Percentiles rank a stretch among this genome's conserved stretches.
phyloP scores from a whole-genome alignment of 2,888 invertebrate genomes.

The Phaonia tiefii region DNA sequence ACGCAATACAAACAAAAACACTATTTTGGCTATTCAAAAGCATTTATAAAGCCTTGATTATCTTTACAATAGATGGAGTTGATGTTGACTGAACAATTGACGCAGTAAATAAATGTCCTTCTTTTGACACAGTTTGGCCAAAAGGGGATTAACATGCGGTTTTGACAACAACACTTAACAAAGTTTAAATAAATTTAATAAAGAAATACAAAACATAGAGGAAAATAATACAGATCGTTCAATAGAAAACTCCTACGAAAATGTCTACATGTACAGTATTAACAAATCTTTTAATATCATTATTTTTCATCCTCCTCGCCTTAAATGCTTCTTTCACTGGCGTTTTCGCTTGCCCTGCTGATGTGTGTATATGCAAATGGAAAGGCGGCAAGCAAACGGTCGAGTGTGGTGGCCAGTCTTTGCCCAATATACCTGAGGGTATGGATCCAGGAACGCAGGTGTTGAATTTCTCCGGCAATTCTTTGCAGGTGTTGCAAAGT shows the following conservation, averaged over 20 bases:
- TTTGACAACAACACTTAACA: constrained; percentile 18
- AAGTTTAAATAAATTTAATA: background rate
- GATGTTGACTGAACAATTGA: constrained; percentile 26
- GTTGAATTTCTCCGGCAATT: constrained; percentile 91
- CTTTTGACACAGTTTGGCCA: background rate
- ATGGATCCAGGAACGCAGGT: constrained; percentile 93
- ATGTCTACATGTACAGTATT: constrained; percentile 47
- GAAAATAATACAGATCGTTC: background rate
- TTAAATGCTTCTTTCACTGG: background rate
- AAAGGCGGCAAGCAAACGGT: constrained; percentile 95
- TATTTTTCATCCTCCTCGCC: constrained; percentile 28
- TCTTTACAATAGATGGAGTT: constrained; percentile 45
- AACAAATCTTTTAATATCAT: constrained; percentile 39
- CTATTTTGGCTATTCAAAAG: background rate
- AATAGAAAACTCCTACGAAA: constrained; percentile 23
- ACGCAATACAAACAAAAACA: no score
- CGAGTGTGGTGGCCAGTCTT: constrained; percentile 90
- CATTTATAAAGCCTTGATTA: constrained; percentile 33
- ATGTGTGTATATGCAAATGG: constrained; percentile 93
- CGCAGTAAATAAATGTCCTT: background rate
- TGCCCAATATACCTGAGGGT: constrained; percentile 88
- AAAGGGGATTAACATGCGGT: background rate
- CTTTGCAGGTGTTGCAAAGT: constrained; percentile 88
- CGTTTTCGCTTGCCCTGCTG: constrained; percentile 84
- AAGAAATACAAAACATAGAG: background rate